Percentiles rank a stretch among this genome's conserved stretches.
These are phyloP conservation scores for Eriosoma lanigerum DNA, from an alignment of 1,140 invertebrate species.

Conservation along the genomic window DNA sequence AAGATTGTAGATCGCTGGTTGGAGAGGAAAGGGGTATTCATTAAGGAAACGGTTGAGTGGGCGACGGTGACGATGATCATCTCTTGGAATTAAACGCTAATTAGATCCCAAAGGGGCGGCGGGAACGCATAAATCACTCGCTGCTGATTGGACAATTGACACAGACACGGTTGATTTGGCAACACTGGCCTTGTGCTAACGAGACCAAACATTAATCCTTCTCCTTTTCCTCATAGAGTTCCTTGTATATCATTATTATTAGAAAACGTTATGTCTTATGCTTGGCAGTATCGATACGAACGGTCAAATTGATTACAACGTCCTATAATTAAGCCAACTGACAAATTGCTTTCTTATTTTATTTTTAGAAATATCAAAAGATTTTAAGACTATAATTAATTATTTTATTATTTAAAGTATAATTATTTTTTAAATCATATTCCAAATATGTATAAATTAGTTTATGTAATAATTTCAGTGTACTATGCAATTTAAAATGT, in stretches of 20 bases:
- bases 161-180: slow-evolving; percentile 40
- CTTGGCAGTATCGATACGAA: neutral
- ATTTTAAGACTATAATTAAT: no score
- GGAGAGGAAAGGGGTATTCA: neutral
- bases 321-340: no score
- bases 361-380: no score
- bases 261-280: neutral
- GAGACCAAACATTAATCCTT: slow-evolving; percentile 43
- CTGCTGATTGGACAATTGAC: slow-evolving; percentile 49
- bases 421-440: no score
- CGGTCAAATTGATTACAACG: neutral
- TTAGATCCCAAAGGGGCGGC: slow-evolving; percentile 50
- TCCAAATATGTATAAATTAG: no score
- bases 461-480: no score
- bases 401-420: no score
- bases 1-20: neutral
- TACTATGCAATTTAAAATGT: no score
- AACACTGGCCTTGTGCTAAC: slow-evolving; percentile 30
- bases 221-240: neutral
- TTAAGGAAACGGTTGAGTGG: slow-evolving; percentile 46
- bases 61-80: slow-evolving; percentile 13
- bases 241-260: slow-evolving; percentile 24
- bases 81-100: slow-evolving; percentile 49
- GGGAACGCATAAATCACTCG: slow-evolving; percentile 47
- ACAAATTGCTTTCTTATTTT: no score